Evolutionary conservation across 2,797 vertebrate genomes (phyloP), one percentile per base, ranked within the genome.

Genomic region (Lophius americanus): DNA sequence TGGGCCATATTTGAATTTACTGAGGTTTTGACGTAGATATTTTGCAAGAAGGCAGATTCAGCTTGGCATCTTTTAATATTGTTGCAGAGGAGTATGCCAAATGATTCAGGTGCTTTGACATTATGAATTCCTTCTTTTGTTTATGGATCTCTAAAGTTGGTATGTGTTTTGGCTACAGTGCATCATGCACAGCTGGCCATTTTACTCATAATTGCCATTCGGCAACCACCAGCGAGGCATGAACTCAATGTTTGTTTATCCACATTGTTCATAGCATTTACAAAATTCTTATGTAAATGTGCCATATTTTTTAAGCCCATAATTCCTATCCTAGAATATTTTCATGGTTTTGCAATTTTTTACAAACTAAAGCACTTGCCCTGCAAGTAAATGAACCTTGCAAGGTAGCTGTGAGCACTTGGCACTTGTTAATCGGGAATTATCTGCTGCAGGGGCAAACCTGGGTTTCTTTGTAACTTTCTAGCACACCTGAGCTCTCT

Each of bases 401-500:
- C 54, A 70, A 47, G 54, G 35, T 71, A 41, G 50, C 76, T 3
- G 36, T 36, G 23, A 55, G 62, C 49, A 70, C 64, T 75, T 77
- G 75, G 73, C 76, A 84, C 60, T 60, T 78, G 55, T 75, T 80
- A 44, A 72, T 79, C 73, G 76, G 60, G 32, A 85, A 80, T 81
- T 79, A 64, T 58, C 75, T 9, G 4, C 56, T 62, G 68, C 68
- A 23, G 32, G 70, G 59, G 54, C 48, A 65, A 82, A 76, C 55
- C 39, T 59, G 73, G 23, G 71, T 79, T 43, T 73, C 49, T 73
- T 42, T 82, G 54, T 83, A 81, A 84, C 83, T 73, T 76, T 72
- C 70, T 71, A 77, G 68, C 70, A 80, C 72, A 86, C 77, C 82
- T 80, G 71, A 82, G 69, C 77, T 84, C 76, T 79, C 62, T 54